Evolutionary conservation across 2,888 invertebrate species (phyloP).

Genomic region (Pseudeuparius sepicola): DNA sequence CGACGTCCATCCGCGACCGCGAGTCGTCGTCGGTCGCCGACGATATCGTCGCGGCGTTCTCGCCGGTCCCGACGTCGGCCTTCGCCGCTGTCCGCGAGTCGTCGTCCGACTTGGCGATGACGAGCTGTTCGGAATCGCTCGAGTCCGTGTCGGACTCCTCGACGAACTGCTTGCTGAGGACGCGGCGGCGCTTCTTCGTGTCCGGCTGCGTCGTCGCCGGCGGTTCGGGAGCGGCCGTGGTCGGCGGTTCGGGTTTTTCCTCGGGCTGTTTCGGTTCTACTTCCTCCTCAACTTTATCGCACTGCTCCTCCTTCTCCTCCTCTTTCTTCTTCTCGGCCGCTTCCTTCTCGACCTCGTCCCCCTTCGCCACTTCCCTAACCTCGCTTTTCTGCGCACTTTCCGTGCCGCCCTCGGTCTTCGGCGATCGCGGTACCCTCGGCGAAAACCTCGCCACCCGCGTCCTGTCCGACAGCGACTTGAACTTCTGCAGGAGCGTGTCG

Average conservation of each 20-base stretch:
- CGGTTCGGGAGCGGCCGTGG: conserved; percentile 14
- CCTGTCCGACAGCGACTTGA: conserved; percentile 23
- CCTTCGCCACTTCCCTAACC: not conserved
- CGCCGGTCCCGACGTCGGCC: conserved; percentile 23
- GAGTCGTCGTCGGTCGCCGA: too few species aligned
- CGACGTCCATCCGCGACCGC: too few species aligned
- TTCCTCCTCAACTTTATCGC: conserved; percentile 9
- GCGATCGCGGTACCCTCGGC: conserved; percentile 12
- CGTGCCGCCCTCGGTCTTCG: conserved; percentile 28
- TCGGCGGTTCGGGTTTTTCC: conserved; percentile 11
- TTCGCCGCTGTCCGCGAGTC: conserved; percentile 18
- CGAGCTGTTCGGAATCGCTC: conserved; percentile 54
- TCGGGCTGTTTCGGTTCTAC: conserved; percentile 15
- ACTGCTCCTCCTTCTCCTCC: conserved; percentile 6
- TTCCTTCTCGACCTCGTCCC: not conserved
- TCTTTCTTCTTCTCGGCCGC: not conserved
- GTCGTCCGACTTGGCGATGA: conserved; percentile 44
- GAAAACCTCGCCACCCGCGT: not conserved
- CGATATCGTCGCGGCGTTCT: too few species aligned
- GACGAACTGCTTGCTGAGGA: conserved; percentile 39
- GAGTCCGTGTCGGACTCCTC: conserved; percentile 53
- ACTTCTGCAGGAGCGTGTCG: conserved; percentile 37
- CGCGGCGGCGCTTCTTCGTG: conserved; percentile 31
- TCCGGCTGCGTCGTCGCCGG: conserved; percentile 18
- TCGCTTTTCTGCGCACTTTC: conserved; percentile 11